phyloP scores from a whole-genome alignment of 2,113 vertebrate genomes.

The Hirundichthys speculiger region DNA sequence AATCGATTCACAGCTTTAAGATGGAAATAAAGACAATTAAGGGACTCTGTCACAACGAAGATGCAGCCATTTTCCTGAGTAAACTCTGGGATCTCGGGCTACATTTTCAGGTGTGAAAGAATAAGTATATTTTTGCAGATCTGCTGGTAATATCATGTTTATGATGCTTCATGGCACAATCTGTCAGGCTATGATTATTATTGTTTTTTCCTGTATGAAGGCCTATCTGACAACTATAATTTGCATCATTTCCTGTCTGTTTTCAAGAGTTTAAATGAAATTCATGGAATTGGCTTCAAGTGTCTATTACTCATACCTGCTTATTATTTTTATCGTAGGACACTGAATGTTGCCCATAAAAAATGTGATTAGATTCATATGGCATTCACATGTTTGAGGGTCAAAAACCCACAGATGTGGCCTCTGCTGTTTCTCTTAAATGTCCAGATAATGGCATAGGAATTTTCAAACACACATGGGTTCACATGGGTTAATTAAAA shows the following conservation, averaged over 20 bases:
- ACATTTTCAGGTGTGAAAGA: not conserved
- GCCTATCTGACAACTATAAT: too few relatives aligned
- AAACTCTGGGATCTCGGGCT: not conserved
- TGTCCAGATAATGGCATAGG: not conserved
- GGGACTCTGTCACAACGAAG: constrained; percentile 29
- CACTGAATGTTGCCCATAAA: not conserved
- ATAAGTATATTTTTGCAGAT: not conserved
- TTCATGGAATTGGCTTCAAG: too few relatives aligned
- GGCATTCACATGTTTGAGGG: not conserved
- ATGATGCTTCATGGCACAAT: too few relatives aligned
- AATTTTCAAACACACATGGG: not conserved
- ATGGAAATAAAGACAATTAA: constrained; percentile 43
- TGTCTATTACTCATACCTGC: not conserved
- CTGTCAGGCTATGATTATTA: too few relatives aligned
- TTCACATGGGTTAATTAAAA: not conserved
- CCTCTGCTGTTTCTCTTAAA: not conserved
- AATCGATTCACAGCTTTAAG: constrained; percentile 40
- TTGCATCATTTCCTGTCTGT: not conserved
- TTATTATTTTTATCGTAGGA: not conserved
- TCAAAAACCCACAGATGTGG: not conserved
- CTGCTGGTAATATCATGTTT: too few relatives aligned
- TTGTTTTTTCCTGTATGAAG: too few relatives aligned
- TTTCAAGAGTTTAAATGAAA: not conserved
- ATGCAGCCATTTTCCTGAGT: constrained; percentile 5
- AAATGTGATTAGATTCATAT: not conserved